Percentiles rank a stretch among this genome's conserved stretches.
phyloP scores from a whole-genome alignment of 2,113 vertebrate species.

The Nipponia nippon region DNA sequence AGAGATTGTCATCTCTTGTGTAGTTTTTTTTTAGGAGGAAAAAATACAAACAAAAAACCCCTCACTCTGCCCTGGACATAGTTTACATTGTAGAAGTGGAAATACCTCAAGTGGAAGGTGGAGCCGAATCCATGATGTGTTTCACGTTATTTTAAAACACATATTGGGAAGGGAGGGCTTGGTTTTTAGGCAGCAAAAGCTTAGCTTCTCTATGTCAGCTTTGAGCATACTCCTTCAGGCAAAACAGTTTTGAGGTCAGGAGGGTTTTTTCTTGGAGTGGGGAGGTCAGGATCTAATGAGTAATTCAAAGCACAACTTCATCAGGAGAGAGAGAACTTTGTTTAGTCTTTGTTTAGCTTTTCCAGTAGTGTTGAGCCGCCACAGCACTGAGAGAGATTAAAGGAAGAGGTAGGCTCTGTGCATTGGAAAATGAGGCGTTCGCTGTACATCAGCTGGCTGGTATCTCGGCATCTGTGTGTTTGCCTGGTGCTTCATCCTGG shows the following conservation, averaged over 20 bases:
- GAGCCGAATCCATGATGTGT: not conserved
- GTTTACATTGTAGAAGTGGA: slow-evolving; percentile 11
- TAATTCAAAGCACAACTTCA: not conserved
- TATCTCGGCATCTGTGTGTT: not conserved
- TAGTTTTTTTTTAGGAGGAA: slow-evolving; percentile 30
- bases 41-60: not conserved
- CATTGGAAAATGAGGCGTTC: not conserved
- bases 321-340: not conserved
- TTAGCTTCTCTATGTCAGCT: not conserved
- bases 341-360: not conserved
- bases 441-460: not conserved
- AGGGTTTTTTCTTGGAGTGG: not conserved
- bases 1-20: slow-evolving; percentile 1
- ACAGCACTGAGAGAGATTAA: not conserved
- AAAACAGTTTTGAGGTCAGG: not conserved
- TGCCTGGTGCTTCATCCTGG: not conserved
- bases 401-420: not conserved
- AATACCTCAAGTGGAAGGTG: slow-evolving; percentile 22
- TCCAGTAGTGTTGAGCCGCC: not conserved
- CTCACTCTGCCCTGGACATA: not conserved
- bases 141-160: not conserved
- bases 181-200: not conserved
- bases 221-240: not conserved
- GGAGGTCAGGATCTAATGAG: not conserved
- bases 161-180: not conserved